Evolutionary conservation across 2,888 invertebrate species (phyloP).

Genomic region (Ichneumoninae sp.): DNA sequence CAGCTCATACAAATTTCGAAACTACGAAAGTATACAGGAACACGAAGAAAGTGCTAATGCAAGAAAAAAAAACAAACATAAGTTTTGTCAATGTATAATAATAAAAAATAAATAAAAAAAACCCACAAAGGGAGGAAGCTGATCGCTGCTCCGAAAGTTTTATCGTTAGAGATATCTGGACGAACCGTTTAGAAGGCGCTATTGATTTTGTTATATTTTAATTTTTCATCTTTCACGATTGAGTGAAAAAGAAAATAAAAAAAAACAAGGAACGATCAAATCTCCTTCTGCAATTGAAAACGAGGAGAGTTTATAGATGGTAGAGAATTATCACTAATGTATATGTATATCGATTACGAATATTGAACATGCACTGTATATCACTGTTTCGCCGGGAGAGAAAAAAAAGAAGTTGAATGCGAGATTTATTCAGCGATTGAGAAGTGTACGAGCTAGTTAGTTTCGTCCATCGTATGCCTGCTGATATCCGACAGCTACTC

Average conservation of each 20-base stretch:
- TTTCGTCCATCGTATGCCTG: constrained; percentile 69
- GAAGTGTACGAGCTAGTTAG: constrained; percentile 61
- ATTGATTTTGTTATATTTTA: constrained; percentile 52
- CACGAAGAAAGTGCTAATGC: constrained; percentile 43
- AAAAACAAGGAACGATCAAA: constrained; percentile 37
- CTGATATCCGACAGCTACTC: constrained; percentile 53
- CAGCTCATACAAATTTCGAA: constrained; percentile 54
- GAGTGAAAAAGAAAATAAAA: constrained; percentile 32
- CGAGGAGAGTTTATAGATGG: constrained; percentile 58
- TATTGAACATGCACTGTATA: constrained; percentile 58
- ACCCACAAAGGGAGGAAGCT: not conserved
- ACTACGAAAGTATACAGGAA: constrained; percentile 65
- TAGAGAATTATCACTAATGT: constrained; percentile 58
- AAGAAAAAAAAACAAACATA: constrained; percentile 23
- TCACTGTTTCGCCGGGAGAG: constrained; percentile 49
- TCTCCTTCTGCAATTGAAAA: constrained; percentile 67
- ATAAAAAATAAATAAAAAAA: constrained; percentile 20
- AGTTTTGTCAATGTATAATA: constrained; percentile 55
- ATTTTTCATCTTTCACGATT: constrained; percentile 59
- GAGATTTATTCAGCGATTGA: constrained; percentile 35
- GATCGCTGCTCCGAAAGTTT: constrained; percentile 55
- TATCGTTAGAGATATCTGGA: constrained; percentile 60
- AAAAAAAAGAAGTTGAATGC: constrained; percentile 17
- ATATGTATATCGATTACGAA: constrained; percentile 61
- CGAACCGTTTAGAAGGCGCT: constrained; percentile 43